phyloP scores from a whole-genome alignment of 2,113 vertebrate genomes.

The Probosciger aterrimus region DNA sequence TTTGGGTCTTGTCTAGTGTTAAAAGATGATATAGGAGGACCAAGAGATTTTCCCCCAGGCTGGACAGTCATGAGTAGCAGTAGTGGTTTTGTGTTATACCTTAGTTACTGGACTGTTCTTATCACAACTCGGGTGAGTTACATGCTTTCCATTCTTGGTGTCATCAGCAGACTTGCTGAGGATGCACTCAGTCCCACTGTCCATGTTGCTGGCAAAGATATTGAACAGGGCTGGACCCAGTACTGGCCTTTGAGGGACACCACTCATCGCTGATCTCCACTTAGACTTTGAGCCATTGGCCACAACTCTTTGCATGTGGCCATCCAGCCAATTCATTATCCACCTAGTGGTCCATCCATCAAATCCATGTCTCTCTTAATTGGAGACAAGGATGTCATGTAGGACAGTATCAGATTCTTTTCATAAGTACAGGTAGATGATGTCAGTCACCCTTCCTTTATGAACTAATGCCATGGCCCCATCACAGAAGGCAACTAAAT shows the following conservation, averaged over 20 bases:
- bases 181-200: background rate
- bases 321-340: background rate
- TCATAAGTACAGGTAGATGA: background rate
- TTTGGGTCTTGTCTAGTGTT: too few species aligned
- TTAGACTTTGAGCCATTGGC: background rate
- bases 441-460: background rate
- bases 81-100: too few species aligned
- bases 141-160: background rate
- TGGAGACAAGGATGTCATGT: background rate
- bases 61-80: too few species aligned
- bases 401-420: background rate
- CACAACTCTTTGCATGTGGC: background rate
- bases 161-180: background rate
- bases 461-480: background rate
- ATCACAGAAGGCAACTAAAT: background rate
- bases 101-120: too few species aligned
- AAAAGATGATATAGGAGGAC: too few species aligned
- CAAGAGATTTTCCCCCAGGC: too few species aligned
- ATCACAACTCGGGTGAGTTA: too few species aligned
- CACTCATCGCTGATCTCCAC: background rate
- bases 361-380: background rate
- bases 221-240: background rate
- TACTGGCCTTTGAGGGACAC: background rate
- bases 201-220: background rate
- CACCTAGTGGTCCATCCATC: background rate